Evolutionary conservation across 2,113 vertebrate genomes (phyloP).

Genomic region (Hiodon tergisus): DNA sequence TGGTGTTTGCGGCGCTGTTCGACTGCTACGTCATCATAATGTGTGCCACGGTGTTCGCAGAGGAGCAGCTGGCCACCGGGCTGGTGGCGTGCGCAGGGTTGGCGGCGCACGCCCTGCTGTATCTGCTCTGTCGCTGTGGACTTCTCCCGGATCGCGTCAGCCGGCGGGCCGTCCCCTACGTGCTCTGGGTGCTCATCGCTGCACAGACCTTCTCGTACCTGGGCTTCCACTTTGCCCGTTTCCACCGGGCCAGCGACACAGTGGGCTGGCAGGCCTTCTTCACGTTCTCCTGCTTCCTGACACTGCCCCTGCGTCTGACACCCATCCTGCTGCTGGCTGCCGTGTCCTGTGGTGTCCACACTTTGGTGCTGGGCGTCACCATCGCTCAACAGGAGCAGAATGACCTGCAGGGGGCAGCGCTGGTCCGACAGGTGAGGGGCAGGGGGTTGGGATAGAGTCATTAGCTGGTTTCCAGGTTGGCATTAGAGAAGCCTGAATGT

Average conservation of each 20-base stretch:
- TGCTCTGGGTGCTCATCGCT: conserved; percentile 78
- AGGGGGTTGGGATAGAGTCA: too few species aligned
- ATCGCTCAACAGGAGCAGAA: conserved; percentile 69
- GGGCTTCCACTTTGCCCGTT: conserved; percentile 67
- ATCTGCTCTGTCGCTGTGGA: conserved; percentile 61
- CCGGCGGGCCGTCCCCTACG: conserved; percentile 70
- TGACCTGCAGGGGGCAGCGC: conserved; percentile 45
- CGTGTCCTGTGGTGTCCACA: conserved; percentile 76
- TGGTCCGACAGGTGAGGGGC: conserved; percentile 77
- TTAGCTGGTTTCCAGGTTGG: too few species aligned
- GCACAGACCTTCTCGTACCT: conserved; percentile 80
- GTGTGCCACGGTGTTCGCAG: conserved; percentile 68
- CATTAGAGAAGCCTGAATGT: too few species aligned
- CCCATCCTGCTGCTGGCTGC: conserved; percentile 72
- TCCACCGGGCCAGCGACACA: conserved; percentile 73
- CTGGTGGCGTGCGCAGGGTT: conserved; percentile 64
- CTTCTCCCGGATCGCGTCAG: conserved; percentile 60
- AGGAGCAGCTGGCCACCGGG: conserved; percentile 66
- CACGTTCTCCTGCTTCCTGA: conserved; percentile 83
- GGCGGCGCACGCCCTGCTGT: conserved; percentile 62
- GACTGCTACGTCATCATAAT: conserved; percentile 80
- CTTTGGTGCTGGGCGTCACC: conserved; percentile 71
- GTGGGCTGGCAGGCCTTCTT: conserved; percentile 93
- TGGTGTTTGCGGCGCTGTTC: conserved; percentile 79
- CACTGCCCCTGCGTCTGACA: conserved; percentile 73